These are phyloP conservation scores for Colinus virginianus DNA, from an alignment of 2,113 vertebrate species.

Conservation along the genomic window DNA sequence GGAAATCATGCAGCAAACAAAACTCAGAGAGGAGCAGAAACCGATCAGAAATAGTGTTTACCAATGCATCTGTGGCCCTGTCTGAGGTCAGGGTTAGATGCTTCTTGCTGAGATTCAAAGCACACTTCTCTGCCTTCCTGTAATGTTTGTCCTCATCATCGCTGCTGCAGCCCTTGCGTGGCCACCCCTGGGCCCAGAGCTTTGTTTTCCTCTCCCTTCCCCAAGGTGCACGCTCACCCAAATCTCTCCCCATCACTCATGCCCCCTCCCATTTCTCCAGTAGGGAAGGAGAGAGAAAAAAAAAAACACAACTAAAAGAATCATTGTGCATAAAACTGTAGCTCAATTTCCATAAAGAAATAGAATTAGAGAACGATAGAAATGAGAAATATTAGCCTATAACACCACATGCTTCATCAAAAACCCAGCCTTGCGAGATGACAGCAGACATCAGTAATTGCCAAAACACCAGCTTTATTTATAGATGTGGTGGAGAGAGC, in stretches of 20 bases:
- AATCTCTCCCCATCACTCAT: not conserved
- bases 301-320: not conserved
- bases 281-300: not conserved
- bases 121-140: accelerated
- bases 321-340: not conserved
- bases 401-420: slow-evolving; percentile 44
- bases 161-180: too few species aligned
- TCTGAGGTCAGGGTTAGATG: not conserved
- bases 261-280: not conserved
- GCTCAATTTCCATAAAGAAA: slow-evolving; percentile 35
- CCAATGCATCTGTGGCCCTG: not conserved
- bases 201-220: not conserved
- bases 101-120: not conserved
- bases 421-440: slow-evolving; percentile 42
- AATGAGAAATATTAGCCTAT: slow-evolving; percentile 57
- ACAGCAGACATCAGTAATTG: slow-evolving; percentile 60
- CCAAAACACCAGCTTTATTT: slow-evolving; percentile 54
- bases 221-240: not conserved
- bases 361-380: slow-evolving; percentile 17
- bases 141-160: not conserved
- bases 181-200: not conserved
- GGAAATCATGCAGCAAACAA: not conserved
- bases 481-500: slow-evolving; percentile 20
- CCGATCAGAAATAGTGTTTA: not conserved
- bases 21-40: not conserved